phyloP scores from a whole-genome alignment of 1,140 invertebrate species.

The Leptinotarsa texana region DNA sequence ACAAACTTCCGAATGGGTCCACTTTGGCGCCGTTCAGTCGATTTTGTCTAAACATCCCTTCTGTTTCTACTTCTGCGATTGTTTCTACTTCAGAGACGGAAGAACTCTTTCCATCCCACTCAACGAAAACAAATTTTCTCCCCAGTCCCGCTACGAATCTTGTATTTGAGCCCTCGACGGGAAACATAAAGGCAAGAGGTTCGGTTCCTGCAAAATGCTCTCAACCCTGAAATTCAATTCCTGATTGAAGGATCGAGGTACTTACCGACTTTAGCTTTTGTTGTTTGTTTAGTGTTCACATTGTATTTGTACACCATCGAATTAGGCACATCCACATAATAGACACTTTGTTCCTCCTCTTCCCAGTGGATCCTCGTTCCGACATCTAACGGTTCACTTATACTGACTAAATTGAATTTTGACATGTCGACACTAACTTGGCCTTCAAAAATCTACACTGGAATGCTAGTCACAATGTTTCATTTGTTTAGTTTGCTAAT shows the following conservation, averaged over 20 bases:
- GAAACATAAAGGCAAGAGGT: conserved; percentile 36
- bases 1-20: conserved; percentile 75
- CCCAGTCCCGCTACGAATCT: conserved; percentile 42
- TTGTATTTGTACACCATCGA: conserved; percentile 61
- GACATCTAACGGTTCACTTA: conserved; percentile 40
- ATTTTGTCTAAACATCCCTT: conserved; percentile 56
- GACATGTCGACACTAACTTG: conserved; percentile 12
- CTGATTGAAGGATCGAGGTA: background rate
- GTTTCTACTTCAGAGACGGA: conserved; percentile 49
- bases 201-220: conserved; percentile 28
- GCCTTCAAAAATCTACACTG: background rate
- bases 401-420: conserved; percentile 9
- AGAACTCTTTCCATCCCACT: conserved; percentile 42
- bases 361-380: conserved; percentile 70
- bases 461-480: background rate
- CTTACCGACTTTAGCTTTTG: conserved; percentile 56
- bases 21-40: conserved; percentile 87
- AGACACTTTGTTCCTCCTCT: conserved; percentile 58
- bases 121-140: conserved; percentile 38
- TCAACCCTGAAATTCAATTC: conserved; percentile 6
- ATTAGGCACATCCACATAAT: conserved; percentile 65
- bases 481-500: background rate
- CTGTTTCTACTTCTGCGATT: conserved; percentile 64
- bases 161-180: conserved; percentile 33
- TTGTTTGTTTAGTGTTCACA: conserved; percentile 55